Percentiles rank a stretch among this genome's conserved stretches.
Conservation (phyloP, 1,140 invertebrate species). For the Pseudoatta argentina region DNA sequence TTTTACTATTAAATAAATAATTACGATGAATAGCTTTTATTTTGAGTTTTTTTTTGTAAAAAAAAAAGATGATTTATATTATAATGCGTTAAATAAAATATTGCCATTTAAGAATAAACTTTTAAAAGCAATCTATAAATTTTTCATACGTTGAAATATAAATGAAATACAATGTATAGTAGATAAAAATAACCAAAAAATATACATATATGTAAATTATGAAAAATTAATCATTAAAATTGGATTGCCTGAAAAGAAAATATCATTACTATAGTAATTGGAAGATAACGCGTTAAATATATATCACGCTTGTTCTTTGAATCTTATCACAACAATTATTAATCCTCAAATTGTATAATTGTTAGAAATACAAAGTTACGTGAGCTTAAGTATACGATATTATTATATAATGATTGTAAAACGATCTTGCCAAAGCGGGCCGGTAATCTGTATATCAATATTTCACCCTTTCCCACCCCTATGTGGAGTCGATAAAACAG, state of each 20-base stretch:
- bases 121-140: background rate
- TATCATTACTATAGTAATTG: background rate
- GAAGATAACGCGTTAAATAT: background rate
- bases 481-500: slow-evolving; percentile 56
- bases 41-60: background rate
- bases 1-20: background rate
- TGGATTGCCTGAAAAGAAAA: background rate
- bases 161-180: background rate
- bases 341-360: background rate
- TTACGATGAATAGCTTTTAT: background rate
- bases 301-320: background rate
- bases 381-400: background rate
- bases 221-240: background rate
- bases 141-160: background rate
- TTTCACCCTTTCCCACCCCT: background rate
- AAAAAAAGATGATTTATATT: background rate
- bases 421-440: background rate
- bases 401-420: background rate
- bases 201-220: background rate
- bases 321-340: background rate
- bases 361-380: background rate
- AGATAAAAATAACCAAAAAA: background rate
- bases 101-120: background rate
- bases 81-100: background rate
- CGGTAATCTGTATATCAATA: slow-evolving; percentile 46